A percentile compares a stretch with the other conserved stretches of the same genome.
Evolutionary conservation across 2,888 invertebrate species (phyloP).

Genomic region (Orgyia antiqua): DNA sequence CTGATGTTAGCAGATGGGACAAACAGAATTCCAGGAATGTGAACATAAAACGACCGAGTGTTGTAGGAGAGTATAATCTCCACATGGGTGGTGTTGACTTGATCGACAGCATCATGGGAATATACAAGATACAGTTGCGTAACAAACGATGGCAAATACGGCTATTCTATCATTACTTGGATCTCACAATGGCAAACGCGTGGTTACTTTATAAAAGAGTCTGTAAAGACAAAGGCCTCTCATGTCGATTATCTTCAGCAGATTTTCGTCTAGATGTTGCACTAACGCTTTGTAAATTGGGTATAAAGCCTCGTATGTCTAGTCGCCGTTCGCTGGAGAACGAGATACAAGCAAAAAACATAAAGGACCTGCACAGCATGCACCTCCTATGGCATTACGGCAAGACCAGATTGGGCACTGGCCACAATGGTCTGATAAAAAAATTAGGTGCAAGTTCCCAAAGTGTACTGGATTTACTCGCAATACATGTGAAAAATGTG

Average conservation of each 20-base stretch:
- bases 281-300: constrained; percentile 4
- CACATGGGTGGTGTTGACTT: constrained; percentile 1
- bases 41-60: no score
- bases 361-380: constrained; percentile 5
- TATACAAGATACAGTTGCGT: constrained; percentile 1
- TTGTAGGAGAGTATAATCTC: background rate
- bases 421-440: constrained; percentile 21
- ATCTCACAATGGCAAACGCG: constrained; percentile 12
- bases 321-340: background rate
- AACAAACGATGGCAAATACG: constrained; percentile 9
- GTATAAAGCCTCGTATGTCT: background rate
- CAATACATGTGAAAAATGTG: no score
- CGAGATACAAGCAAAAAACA: constrained; percentile 3
- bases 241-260: constrained; percentile 1
- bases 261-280: constrained; percentile 6
- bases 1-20: no score
- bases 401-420: constrained; percentile 25
- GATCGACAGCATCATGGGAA: background rate
- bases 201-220: constrained; percentile 5
- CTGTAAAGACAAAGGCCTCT: background rate
- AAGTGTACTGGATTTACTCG: no score
- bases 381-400: constrained; percentile 12
- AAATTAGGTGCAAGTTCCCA: constrained; percentile 18
- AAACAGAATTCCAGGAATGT: no score
- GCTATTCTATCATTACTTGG: constrained; percentile 21